A percentile compares a stretch with the other conserved stretches of the same genome.
Conservation (phyloP, 2,113 vertebrate species). For the Lanius collurio region DNA sequence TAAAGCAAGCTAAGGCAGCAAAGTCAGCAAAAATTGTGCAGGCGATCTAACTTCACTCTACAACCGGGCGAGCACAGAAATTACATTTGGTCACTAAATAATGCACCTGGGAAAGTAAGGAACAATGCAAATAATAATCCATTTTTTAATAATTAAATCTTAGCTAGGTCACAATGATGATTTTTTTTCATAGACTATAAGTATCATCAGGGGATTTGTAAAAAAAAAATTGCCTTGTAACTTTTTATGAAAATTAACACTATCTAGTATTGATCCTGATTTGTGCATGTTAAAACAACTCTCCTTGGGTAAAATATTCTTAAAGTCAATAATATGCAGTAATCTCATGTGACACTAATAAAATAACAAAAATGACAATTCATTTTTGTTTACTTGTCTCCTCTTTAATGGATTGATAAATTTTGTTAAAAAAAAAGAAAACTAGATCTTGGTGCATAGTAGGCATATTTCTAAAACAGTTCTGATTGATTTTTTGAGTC, state of each 20-base stretch:
- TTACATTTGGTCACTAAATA: constrained; percentile 59
- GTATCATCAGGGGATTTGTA: constrained; percentile 59
- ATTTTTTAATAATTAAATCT: constrained; percentile 72
- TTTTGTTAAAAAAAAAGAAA: constrained; percentile 66
- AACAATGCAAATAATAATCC: constrained; percentile 69
- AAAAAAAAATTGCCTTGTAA: constrained; percentile 68
- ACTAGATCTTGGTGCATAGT: constrained; percentile 65
- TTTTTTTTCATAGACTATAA: constrained; percentile 40
- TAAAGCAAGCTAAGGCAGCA: constrained; percentile 42
- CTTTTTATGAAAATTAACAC: constrained; percentile 71
- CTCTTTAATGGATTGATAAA: constrained; percentile 74
- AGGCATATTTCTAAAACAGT: constrained; percentile 79
- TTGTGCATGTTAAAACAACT: constrained; percentile 75
- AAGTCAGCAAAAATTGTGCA: constrained; percentile 64
- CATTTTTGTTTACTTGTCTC: constrained; percentile 79
- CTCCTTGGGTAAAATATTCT: constrained; percentile 72
- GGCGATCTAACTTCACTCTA: constrained; percentile 33
- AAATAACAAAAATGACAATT: constrained; percentile 80
- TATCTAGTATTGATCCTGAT: constrained; percentile 77
- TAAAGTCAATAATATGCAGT: constrained; percentile 73
- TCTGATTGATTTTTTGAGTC: constrained; percentile 75
- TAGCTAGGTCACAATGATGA: constrained; percentile 46
- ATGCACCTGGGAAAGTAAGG: constrained; percentile 54
- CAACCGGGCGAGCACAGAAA: constrained; percentile 40
- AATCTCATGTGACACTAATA: constrained; percentile 81